Percentiles rank a stretch among this genome's conserved stretches.
Conservation (phyloP, 2,113 vertebrate species). For the Varanus salvator region DNA sequence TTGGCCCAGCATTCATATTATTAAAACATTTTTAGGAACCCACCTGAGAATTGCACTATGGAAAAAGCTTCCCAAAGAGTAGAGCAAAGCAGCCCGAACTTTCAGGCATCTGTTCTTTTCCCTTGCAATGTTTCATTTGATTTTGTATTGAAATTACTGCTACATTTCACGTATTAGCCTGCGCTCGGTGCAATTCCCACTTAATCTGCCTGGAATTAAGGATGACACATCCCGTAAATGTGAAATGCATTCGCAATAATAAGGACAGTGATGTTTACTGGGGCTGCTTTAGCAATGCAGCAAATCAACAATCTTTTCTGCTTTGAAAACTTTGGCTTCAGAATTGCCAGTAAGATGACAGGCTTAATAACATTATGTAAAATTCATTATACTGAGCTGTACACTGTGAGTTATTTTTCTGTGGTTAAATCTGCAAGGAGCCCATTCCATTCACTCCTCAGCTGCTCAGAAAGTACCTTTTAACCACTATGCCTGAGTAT, state of each 20-base stretch:
- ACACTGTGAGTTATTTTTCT: constrained; percentile 37
- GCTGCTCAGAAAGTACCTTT: not conserved
- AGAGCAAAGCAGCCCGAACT: not conserved
- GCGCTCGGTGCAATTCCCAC: constrained; percentile 44
- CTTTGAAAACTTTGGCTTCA: constrained; percentile 42
- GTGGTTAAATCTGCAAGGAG: constrained; percentile 14
- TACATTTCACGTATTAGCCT: constrained; percentile 31
- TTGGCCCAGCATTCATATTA: too few species aligned
- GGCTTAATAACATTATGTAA: constrained; percentile 1
- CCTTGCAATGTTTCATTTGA: constrained; percentile 7
- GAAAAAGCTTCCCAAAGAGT: not conserved
- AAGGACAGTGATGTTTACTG: constrained; percentile 36
- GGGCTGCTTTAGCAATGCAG: constrained; percentile 34
- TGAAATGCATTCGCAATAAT: constrained; percentile 45
- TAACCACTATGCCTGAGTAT: not conserved
- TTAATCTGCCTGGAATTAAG: constrained; percentile 63
- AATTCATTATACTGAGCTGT: constrained; percentile 32
- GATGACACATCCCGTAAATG: constrained; percentile 43
- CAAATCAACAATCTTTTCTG: constrained; percentile 27
- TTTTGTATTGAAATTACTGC: not conserved
- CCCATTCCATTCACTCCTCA: not conserved
- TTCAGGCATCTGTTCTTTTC: not conserved
- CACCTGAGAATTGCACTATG: not conserved
- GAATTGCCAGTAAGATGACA: constrained; percentile 35
- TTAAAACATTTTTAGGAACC: too few species aligned